Conservation (phyloP, 2,888 invertebrate genomes). For the Acrobasis suavella region DNA sequence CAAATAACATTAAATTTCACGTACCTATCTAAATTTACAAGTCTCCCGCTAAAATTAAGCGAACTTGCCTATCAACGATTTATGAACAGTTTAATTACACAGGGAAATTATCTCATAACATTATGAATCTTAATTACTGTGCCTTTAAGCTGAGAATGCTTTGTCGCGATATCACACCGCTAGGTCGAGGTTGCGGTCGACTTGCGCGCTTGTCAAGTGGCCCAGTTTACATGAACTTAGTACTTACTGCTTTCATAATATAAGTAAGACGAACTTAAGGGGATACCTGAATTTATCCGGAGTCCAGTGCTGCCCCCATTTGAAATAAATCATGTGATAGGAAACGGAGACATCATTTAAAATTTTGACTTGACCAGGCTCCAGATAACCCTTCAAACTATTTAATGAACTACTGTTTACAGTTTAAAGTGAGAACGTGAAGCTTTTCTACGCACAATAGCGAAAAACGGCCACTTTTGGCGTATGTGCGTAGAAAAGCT, state of each 20-base stretch:
- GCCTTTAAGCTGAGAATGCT: not conserved
- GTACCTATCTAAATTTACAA: not conserved
- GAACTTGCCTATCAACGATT: constrained; percentile 7
- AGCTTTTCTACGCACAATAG: too few species aligned
- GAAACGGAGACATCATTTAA: too few species aligned
- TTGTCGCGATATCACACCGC: not conserved
- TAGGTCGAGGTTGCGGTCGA: not conserved
- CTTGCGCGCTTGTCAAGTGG: not conserved
- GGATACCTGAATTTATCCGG: too few species aligned
- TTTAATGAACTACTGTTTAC: too few species aligned
- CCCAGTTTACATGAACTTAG: not conserved
- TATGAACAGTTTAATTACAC: constrained; percentile 12
- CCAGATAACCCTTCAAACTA: too few species aligned
- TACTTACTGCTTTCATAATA: not conserved
- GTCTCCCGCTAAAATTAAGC: not conserved
- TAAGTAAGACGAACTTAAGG: too few species aligned
- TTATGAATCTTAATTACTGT: not conserved
- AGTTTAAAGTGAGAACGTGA: too few species aligned
- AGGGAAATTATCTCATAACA: not conserved
- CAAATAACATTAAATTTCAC: not conserved
- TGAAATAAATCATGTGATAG: too few species aligned
- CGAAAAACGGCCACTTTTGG: too few species aligned
- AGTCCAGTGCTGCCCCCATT: too few species aligned
- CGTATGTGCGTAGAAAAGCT: too few species aligned
- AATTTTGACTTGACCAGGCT: too few species aligned